Evolutionary conservation across 1,140 invertebrate species (phyloP).

Genomic region (Microplitis demolitor): DNA sequence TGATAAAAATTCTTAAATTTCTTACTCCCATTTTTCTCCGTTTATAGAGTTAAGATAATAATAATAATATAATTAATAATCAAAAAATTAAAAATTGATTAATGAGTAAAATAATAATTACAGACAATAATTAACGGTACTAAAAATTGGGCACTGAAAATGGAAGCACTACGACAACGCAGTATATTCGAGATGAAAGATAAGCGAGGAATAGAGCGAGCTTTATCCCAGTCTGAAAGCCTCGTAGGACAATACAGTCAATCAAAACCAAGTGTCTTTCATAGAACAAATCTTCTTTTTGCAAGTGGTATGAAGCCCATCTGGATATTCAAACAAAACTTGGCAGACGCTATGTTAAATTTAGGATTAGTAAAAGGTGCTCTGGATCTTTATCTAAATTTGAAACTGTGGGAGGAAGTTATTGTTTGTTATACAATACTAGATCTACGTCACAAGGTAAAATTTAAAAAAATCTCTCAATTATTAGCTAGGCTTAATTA

Average conservation of each 20-base stretch:
- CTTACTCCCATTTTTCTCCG: too few relatives aligned
- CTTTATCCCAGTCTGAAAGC: slow-evolving; percentile 85
- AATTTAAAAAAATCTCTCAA: neutral
- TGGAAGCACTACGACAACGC: slow-evolving; percentile 72
- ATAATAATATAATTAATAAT: too few relatives aligned
- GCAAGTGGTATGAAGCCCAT: slow-evolving; percentile 70
- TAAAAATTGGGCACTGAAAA: slow-evolving; percentile 72
- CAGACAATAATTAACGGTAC: slow-evolving; percentile 54
- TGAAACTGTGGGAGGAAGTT: slow-evolving; percentile 92
- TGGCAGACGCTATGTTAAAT: slow-evolving; percentile 79
- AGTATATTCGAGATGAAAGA: slow-evolving; percentile 77
- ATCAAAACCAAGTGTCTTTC: slow-evolving; percentile 50
- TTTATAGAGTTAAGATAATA: too few relatives aligned
- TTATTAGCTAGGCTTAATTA: neutral
- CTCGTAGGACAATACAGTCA: slow-evolving; percentile 68
- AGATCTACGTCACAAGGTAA: slow-evolving; percentile 80
- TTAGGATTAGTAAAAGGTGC: slow-evolving; percentile 85
- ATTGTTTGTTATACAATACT: slow-evolving; percentile 87
- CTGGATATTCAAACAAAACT: slow-evolving; percentile 76
- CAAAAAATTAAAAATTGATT: neutral
- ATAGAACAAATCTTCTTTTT: slow-evolving; percentile 67
- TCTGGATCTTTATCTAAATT: slow-evolving; percentile 79
- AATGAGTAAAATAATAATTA: slow-evolving; percentile 24
- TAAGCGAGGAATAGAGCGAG: slow-evolving; percentile 81
- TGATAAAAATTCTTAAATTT: too few relatives aligned